Evolutionary conservation across 2,888 invertebrate species (phyloP).

Genomic region (Andrena bicolor): DNA sequence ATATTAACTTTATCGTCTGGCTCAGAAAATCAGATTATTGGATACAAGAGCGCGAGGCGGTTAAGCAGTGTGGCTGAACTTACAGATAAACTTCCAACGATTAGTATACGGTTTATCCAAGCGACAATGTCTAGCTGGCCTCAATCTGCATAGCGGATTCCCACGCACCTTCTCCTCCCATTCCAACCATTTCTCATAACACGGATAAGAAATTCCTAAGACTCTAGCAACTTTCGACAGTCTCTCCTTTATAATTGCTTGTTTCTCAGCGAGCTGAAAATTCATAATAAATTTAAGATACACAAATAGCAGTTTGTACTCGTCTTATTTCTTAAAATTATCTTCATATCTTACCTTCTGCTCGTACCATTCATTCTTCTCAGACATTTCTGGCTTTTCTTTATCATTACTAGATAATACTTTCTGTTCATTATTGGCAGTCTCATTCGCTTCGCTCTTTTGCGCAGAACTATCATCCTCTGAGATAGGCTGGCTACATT

Average conservation of each 20-base stretch:
- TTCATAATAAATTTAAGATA: conserved; percentile 25
- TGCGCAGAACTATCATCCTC: background rate
- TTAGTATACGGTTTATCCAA: conserved; percentile 78
- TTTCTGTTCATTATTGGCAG: background rate
- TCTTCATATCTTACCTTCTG: conserved; percentile 73
- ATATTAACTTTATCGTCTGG: conserved; percentile 70
- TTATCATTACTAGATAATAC: background rate
- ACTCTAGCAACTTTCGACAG: conserved; percentile 80
- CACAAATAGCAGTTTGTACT: conserved; percentile 5
- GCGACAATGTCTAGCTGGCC: conserved; percentile 76
- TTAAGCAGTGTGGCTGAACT: conserved; percentile 65
- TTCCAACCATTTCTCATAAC: conserved; percentile 81
- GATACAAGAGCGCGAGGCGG: background rate
- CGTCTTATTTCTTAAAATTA: background rate
- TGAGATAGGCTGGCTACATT: background rate
- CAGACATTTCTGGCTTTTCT: background rate
- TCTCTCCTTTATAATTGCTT: conserved; percentile 77
- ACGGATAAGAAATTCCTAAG: conserved; percentile 80
- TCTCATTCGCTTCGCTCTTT: background rate
- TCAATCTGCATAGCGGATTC: conserved; percentile 80
- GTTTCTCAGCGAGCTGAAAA: conserved; percentile 79
- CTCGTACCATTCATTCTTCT: conserved; percentile 73
- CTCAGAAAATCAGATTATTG: conserved; percentile 29
- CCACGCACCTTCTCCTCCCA: conserved; percentile 74
- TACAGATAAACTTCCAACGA: conserved; percentile 83